Evolutionary conservation across 2,113 vertebrate species (phyloP).

Genomic region (Hassar affinis): DNA sequence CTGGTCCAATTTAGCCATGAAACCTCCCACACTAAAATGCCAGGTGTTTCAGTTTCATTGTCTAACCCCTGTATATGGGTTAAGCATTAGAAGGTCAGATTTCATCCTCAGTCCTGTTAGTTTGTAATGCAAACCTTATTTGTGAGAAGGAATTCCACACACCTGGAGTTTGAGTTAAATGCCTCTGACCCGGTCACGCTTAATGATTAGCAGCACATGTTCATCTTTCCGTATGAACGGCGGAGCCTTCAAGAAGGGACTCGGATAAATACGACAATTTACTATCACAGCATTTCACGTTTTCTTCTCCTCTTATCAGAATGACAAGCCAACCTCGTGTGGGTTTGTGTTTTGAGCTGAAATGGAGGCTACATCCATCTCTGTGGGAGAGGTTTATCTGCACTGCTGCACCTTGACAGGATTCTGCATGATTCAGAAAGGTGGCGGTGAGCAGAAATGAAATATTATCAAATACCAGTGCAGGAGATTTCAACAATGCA

Average conservation of each 20-base stretch:
- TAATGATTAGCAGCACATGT: not conserved
- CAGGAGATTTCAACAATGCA: conserved; percentile 3
- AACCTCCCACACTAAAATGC: no score
- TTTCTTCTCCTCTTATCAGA: not conserved
- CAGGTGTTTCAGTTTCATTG: no score
- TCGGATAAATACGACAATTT: not conserved
- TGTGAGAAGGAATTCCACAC: not conserved
- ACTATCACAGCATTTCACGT: not conserved
- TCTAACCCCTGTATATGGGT: not conserved
- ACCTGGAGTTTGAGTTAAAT: not conserved
- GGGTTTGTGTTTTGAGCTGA: not conserved
- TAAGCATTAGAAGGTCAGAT: not conserved
- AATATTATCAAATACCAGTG: not conserved
- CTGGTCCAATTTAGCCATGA: no score
- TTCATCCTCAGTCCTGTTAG: not conserved
- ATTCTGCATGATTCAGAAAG: not conserved
- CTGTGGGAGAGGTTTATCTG: conserved; percentile 8
- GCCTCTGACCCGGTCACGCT: not conserved
- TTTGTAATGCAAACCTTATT: no score
- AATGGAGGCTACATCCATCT: not conserved
- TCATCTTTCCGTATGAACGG: not conserved
- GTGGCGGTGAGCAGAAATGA: not conserved
- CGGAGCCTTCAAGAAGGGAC: not conserved
- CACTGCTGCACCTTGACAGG: conserved; percentile 14
- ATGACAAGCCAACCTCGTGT: not conserved